A percentile compares a stretch with the other conserved stretches of the same genome.
phyloP scores from a whole-genome alignment of 2,888 invertebrate genomes.

The Chrysomela aeneicollis region DNA sequence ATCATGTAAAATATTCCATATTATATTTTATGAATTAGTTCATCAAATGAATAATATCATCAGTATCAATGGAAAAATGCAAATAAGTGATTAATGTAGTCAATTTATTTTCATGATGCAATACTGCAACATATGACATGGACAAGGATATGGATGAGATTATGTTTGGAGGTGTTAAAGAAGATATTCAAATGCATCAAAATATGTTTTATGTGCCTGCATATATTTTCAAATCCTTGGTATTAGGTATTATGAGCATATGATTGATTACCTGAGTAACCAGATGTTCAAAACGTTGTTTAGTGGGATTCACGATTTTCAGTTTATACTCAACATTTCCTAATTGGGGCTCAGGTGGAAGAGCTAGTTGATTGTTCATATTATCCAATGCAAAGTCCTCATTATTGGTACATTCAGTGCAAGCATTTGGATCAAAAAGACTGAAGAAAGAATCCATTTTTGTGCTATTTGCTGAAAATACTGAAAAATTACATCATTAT shows the following conservation, averaged over 20 bases:
- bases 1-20: no score
- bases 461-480: slow-evolving; percentile 19
- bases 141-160: no score
- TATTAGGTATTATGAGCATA: neutral
- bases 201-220: no score
- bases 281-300: slow-evolving; percentile 91
- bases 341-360: slow-evolving; percentile 91
- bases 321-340: slow-evolving; percentile 97
- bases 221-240: no score
- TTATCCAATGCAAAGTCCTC: slow-evolving; percentile 62
- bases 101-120: slow-evolving; percentile 10
- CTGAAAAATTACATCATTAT: neutral
- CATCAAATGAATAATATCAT: no score
- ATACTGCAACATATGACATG: no score
- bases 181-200: no score
- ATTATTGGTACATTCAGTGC: slow-evolving; percentile 64
- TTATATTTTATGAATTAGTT: no score
- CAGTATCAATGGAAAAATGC: no score
- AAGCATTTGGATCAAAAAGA: slow-evolving; percentile 74
- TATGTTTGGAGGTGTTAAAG: no score
- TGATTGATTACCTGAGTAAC: slow-evolving; percentile 82
- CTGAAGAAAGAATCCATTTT: slow-evolving; percentile 84
- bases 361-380: slow-evolving; percentile 66
- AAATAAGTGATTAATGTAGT: no score
- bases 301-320: slow-evolving; percentile 90